Evolutionary conservation across 2,113 vertebrate species (phyloP).

Genomic region (Trichomycterus rosablanca): DNA sequence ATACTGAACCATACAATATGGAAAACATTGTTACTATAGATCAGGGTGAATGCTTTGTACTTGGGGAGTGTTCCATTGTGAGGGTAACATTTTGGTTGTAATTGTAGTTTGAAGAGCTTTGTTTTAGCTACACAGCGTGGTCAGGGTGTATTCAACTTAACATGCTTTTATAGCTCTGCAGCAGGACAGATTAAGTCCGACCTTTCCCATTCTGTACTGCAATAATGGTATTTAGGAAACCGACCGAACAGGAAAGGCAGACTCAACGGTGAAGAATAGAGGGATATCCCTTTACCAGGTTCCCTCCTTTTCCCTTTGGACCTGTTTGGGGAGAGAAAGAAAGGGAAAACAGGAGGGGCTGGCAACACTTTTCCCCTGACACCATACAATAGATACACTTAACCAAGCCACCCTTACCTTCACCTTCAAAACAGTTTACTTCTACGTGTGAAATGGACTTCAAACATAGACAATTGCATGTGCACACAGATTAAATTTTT

Average conservation of each 20-base stretch:
- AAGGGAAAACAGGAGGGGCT: slow-evolving; percentile 8
- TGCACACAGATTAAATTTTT: too few species aligned
- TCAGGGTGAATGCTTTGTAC: background rate
- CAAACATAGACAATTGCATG: too few species aligned
- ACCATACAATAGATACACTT: too few species aligned
- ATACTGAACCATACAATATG: too few species aligned
- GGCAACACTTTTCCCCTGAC: slow-evolving; percentile 8
- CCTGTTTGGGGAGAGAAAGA: slow-evolving; percentile 10
- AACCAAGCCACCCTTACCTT: background rate
- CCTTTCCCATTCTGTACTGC: slow-evolving; percentile 46
- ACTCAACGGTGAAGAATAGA: slow-evolving; percentile 65
- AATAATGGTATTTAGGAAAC: slow-evolving; percentile 71
- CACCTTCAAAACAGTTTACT: background rate
- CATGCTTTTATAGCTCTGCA: slow-evolving; percentile 7
- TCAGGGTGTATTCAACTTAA: background rate
- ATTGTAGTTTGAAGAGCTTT: background rate
- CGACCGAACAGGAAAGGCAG: slow-evolving; percentile 54
- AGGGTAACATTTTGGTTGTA: too few species aligned
- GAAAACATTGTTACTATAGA: too few species aligned
- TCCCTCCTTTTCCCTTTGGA: slow-evolving; percentile 67
- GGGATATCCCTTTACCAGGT: slow-evolving; percentile 74
- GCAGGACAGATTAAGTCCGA: slow-evolving; percentile 32
- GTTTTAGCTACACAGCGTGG: background rate
- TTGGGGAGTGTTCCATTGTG: slow-evolving; percentile 3
- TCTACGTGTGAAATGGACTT: too few species aligned